Conservation (phyloP, 2,113 vertebrate species). For the Alouatta palliata region DNA sequence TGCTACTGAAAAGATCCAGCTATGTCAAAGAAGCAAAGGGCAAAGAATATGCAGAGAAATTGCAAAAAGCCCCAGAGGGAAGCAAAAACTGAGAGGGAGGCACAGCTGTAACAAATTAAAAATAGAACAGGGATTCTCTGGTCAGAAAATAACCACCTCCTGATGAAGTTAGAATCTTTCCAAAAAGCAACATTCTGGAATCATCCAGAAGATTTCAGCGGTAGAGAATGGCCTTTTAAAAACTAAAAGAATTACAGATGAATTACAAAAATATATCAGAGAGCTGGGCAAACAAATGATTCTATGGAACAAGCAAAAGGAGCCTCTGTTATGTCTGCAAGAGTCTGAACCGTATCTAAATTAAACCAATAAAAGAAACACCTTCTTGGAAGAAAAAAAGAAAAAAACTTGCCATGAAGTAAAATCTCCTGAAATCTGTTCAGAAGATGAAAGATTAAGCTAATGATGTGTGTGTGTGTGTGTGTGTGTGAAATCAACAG, state of each 20-base stretch:
- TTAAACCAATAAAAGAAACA: slow-evolving; percentile 93
- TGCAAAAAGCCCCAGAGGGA: not conserved
- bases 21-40: not conserved
- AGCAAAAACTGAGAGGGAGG: not conserved
- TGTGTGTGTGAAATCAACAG: too few relatives aligned
- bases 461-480: slow-evolving; percentile 76
- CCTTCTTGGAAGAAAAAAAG: slow-evolving; percentile 85
- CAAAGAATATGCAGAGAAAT: not conserved
- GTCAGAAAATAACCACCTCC: not conserved
- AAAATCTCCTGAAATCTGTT: slow-evolving; percentile 92
- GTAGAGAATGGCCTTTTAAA: not conserved
- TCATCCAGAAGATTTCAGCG: not conserved
- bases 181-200: not conserved
- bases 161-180: not conserved
- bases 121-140: not conserved
- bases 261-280: not conserved
- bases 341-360: slow-evolving; percentile 93
- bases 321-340: slow-evolving; percentile 92
- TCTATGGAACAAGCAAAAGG: slow-evolving; percentile 20
- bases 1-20: not conserved
- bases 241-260: not conserved
- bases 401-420: slow-evolving; percentile 92
- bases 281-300: not conserved
- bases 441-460: slow-evolving; percentile 93
- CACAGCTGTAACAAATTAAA: not conserved